These are phyloP conservation scores for Salvelinus namaycush DNA, from an alignment of 2,113 vertebrate genomes.

Conservation along the genomic window DNA sequence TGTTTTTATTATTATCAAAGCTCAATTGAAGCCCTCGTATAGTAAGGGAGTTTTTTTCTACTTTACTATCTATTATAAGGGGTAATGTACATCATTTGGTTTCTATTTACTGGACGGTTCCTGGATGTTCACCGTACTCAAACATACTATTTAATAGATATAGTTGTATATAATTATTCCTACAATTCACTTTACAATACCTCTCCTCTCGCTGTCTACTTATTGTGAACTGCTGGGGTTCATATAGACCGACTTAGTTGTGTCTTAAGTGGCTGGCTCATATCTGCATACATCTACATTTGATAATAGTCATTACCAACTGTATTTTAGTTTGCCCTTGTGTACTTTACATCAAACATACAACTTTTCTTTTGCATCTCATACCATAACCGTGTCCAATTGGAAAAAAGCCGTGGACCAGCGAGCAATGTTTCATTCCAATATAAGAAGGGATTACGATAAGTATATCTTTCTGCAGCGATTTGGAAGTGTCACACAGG, in stretches of 20 bases:
- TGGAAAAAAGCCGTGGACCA: constrained; percentile 49
- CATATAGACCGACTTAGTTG: constrained; percentile 27
- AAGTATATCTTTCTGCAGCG: constrained; percentile 47
- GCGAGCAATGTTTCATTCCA: constrained; percentile 11
- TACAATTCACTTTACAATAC: constrained; percentile 41
- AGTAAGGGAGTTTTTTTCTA: constrained; percentile 71
- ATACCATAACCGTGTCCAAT: constrained; percentile 48
- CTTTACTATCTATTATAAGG: constrained; percentile 69
- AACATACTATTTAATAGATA: constrained; percentile 71
- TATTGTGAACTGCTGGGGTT: constrained; percentile 29
- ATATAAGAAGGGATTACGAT: constrained; percentile 33
- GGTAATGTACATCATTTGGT: constrained; percentile 70
- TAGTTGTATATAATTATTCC: constrained; percentile 62
- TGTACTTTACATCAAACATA: constrained; percentile 19
- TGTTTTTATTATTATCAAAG: constrained; percentile 64
- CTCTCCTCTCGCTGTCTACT: constrained; percentile 55
- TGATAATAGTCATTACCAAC: too few relatives aligned
- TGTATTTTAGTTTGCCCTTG: constrained; percentile 11
- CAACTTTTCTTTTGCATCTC: constrained; percentile 47
- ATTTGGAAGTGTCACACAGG: constrained; percentile 33
- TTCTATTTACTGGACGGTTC: constrained; percentile 69
- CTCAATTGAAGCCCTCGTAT: constrained; percentile 64
- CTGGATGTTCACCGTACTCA: constrained; percentile 51
- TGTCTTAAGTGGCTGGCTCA: constrained; percentile 31
- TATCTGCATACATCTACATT: background rate